Conservation (phyloP, 2,888 invertebrate genomes). For the Amphimallon solstitiale region DNA sequence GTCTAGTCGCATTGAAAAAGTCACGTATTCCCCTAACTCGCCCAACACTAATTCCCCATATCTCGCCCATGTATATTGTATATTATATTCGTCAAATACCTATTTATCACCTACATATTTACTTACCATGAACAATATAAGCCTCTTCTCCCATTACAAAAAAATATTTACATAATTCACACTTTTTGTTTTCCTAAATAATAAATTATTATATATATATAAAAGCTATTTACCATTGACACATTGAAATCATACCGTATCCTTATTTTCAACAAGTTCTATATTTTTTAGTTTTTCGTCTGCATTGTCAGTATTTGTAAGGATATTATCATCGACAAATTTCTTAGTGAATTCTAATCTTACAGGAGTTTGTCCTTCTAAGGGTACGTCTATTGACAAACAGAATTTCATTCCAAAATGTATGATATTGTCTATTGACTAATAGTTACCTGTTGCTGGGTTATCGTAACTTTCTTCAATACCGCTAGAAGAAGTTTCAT, state of each 20-base stretch:
- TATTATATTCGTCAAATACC: no score
- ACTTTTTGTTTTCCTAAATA: slow-evolving; percentile 27
- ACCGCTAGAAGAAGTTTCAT: slow-evolving; percentile 10
- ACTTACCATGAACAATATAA: slow-evolving; percentile 39
- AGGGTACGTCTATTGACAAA: slow-evolving; percentile 16
- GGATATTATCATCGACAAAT: not conserved
- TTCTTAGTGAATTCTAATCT: not conserved
- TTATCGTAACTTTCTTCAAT: slow-evolving; percentile 28
- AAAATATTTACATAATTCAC: slow-evolving; percentile 42
- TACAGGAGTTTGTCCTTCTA: slow-evolving; percentile 7
- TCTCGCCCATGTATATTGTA: no score
- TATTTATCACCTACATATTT: no score
- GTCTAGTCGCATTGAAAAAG: no score
- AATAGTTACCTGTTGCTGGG: slow-evolving; percentile 20
- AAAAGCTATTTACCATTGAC: not conserved
- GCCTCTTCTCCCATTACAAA: slow-evolving; percentile 40
- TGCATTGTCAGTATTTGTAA: not conserved
- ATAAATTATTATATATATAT: not conserved
- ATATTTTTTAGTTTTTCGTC: not conserved
- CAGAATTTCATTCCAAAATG: not conserved
- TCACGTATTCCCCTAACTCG: no score
- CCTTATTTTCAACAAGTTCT: not conserved
- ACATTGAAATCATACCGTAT: not conserved
- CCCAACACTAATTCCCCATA: no score
- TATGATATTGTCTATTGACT: not conserved